Conservation (phyloP, 2,113 vertebrate genomes). For the Etheostoma cragini region DNA sequence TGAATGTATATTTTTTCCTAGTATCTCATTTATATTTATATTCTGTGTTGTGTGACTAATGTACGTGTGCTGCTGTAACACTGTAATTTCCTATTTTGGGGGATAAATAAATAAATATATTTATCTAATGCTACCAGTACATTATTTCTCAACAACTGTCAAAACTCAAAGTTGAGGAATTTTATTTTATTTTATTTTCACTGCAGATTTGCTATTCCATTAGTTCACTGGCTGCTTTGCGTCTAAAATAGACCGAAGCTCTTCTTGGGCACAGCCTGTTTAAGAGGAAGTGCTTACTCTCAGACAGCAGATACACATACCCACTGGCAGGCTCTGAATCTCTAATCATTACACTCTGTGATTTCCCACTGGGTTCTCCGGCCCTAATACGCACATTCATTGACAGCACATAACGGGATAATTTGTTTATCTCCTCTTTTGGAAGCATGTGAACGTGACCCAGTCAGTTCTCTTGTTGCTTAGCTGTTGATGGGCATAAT, state of each 20-base stretch:
- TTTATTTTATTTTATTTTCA: not conserved
- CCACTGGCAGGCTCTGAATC: slow-evolving; percentile 47
- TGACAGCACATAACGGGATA: slow-evolving; percentile 60
- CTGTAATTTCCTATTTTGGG: too few relatives aligned
- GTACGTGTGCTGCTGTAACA: too few relatives aligned
- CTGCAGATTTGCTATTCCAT: not conserved
- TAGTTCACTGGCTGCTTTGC: slow-evolving; percentile 14
- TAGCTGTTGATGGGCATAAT: slow-evolving; percentile 47
- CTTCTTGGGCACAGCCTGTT: slow-evolving; percentile 41
- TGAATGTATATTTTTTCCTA: too few relatives aligned
- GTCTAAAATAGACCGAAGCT: slow-evolving; percentile 12
- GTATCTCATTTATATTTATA: too few relatives aligned
- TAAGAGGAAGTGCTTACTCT: slow-evolving; percentile 24
- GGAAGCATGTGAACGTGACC: slow-evolving; percentile 58
- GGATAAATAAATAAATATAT: too few relatives aligned
- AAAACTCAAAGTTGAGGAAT: not conserved
- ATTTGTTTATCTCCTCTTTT: slow-evolving; percentile 73
- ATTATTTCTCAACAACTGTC: not conserved
- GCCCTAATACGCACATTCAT: slow-evolving; percentile 47
- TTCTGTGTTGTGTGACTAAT: too few relatives aligned
- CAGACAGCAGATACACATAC: slow-evolving; percentile 31
- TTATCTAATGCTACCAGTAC: too few relatives aligned
- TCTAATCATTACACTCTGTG: slow-evolving; percentile 62
- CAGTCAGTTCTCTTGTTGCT: slow-evolving; percentile 46
- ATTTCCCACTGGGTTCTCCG: slow-evolving; percentile 69